phyloP scores from a whole-genome alignment of 2,113 vertebrate species.

The Gasterosteus nipponicus region DNA sequence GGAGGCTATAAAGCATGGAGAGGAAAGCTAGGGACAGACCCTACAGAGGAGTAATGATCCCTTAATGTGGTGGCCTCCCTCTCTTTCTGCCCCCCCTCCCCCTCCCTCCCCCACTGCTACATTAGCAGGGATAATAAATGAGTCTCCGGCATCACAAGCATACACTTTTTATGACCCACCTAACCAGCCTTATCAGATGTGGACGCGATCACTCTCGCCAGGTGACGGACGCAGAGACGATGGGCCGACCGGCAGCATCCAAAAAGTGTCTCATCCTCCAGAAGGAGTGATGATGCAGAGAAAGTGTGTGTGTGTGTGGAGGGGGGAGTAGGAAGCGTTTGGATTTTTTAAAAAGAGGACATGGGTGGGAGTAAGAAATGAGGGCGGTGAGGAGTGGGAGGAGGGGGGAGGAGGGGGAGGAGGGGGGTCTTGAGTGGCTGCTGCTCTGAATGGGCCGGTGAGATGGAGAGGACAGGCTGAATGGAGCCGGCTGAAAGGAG shows the following conservation, averaged over 20 bases:
- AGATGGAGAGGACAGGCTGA: slow-evolving; percentile 87
- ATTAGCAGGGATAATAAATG: slow-evolving; percentile 82
- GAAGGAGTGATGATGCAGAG: slow-evolving; percentile 37
- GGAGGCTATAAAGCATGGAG: slow-evolving; percentile 72
- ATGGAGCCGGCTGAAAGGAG: slow-evolving; percentile 79
- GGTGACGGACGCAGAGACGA: slow-evolving; percentile 70
- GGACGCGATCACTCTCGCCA: slow-evolving; percentile 72
- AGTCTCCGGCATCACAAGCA: slow-evolving; percentile 72
- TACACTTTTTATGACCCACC: slow-evolving; percentile 81
- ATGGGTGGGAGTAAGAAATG: too few species aligned
- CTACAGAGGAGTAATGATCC: slow-evolving; percentile 75
- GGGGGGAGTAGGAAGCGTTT: too few species aligned
- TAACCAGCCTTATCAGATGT: slow-evolving; percentile 80
- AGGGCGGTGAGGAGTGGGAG: slow-evolving; percentile 73
- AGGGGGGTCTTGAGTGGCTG: slow-evolving; percentile 67
- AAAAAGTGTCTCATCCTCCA: too few species aligned
- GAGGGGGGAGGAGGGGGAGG: slow-evolving; percentile 77
- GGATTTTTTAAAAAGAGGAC: too few species aligned
- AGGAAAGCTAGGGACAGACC: slow-evolving; percentile 71
- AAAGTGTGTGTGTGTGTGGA: slow-evolving; percentile 56
- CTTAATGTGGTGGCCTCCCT: slow-evolving; percentile 75
- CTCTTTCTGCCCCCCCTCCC: slow-evolving; percentile 41
- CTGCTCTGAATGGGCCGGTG: slow-evolving; percentile 76
- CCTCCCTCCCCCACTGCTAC: slow-evolving; percentile 61
- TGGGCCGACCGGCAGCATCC: too few species aligned